phyloP scores from a whole-genome alignment of 92 coral and sea anemone species.

The Epizoanthus rinbou region DNA sequence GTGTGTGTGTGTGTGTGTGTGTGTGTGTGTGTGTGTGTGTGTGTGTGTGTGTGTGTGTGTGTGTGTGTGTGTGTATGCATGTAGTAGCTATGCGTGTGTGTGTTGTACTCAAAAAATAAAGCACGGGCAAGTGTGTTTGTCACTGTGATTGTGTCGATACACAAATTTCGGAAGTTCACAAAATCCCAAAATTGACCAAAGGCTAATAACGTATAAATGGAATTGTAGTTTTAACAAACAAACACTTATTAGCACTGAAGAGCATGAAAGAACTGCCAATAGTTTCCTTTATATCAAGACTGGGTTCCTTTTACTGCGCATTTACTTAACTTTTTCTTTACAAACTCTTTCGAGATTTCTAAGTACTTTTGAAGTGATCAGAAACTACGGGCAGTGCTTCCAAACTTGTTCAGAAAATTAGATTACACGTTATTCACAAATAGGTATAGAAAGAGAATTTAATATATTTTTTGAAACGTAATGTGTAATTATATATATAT shows the following conservation, averaged over 20 bases:
- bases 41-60: no score
- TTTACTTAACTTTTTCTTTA: background rate
- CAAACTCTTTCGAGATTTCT: background rate
- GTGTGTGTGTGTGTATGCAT: no score
- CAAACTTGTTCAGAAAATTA: background rate
- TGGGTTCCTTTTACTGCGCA: background rate
- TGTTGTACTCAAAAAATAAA: no score
- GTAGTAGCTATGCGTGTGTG: no score
- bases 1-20: no score
- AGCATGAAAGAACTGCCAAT: conserved; percentile 2
- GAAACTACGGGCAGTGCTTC: background rate
- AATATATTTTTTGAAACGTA: conserved; percentile 70
- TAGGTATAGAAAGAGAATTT: conserved; percentile 58
- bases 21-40: no score
- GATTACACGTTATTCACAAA: conserved; percentile 1
- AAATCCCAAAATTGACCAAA: background rate
- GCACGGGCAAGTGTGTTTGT: background rate
- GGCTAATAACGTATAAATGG: background rate
- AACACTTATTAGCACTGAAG: background rate
- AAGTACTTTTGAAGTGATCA: background rate
- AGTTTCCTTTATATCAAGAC: background rate
- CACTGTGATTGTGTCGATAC: background rate
- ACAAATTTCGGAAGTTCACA: background rate
- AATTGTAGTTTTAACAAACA: background rate
- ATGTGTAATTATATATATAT: conserved; percentile 16